Conservation (phyloP, 2,797 vertebrate species). For the Craterocephalus amniculus region DNA sequence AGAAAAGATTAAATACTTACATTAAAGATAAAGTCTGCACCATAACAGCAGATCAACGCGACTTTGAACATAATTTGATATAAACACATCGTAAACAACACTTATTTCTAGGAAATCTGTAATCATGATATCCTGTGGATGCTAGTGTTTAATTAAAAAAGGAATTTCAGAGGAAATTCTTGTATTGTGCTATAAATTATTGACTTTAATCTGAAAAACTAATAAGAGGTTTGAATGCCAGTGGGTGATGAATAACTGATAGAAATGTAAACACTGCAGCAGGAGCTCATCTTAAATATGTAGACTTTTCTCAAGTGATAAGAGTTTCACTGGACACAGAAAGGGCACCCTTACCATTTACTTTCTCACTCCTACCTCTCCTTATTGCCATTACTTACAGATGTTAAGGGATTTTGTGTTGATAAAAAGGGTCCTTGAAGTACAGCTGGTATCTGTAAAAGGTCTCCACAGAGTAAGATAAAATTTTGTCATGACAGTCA, state of each 20-base stretch:
- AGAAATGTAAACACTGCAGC: neutral
- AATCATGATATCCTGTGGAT: neutral
- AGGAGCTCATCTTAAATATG: neutral
- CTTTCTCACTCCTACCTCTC: neutral
- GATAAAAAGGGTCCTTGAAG: conserved; percentile 17
- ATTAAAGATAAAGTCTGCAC: no score
- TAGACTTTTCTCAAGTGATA: neutral
- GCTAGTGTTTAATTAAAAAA: neutral
- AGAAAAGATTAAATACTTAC: neutral
- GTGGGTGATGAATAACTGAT: neutral
- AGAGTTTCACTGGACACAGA: conserved; percentile 1
- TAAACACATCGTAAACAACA: no score
- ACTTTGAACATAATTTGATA: no score
- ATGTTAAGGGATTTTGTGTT: conserved; percentile 50
- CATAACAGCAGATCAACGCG: no score
- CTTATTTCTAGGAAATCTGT: no score
- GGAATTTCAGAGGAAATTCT: no score
- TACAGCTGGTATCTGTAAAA: conserved; percentile 22
- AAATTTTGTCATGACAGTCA: conserved; percentile 31
- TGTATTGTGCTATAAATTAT: neutral
- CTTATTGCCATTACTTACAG: conserved; percentile 40
- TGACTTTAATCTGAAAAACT: neutral
- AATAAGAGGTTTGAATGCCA: neutral
- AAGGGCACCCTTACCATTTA: neutral
- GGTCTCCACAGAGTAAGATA: conserved; percentile 16